These are phyloP conservation scores for Melanaphis sacchari DNA, from an alignment of 1,140 invertebrate species.

Conservation along the genomic window DNA sequence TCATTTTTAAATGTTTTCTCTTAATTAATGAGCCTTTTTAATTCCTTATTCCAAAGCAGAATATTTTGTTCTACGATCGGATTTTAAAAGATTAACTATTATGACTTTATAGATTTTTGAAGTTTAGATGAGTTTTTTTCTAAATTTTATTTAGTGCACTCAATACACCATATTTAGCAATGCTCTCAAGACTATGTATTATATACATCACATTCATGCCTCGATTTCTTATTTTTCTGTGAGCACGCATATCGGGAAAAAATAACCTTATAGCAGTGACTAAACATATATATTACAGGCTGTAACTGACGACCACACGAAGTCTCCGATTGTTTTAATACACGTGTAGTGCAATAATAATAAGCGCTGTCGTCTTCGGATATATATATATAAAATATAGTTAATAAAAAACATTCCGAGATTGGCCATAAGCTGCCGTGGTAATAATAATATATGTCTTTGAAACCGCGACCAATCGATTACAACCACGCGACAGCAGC, in stretches of 20 bases:
- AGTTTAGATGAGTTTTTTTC: too few species aligned
- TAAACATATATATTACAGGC: not conserved
- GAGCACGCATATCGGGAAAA: not conserved
- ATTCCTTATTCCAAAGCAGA: too few species aligned
- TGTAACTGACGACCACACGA: constrained; percentile 17
- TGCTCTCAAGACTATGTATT: too few species aligned
- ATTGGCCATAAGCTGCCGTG: constrained; percentile 7
- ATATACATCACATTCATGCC: not conserved
- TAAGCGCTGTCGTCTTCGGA: not conserved
- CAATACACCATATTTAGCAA: not conserved
- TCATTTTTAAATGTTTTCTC: too few species aligned
- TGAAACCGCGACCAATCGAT: not conserved
- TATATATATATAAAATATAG: not conserved
- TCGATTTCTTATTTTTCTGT: not conserved
- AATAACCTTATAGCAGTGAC: not conserved
- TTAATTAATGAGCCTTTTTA: too few species aligned
- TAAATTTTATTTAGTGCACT: not conserved
- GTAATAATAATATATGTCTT: constrained; percentile 8
- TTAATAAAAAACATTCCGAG: constrained; percentile 16
- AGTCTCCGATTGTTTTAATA: not conserved
- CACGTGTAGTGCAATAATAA: not conserved
- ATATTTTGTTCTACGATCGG: too few species aligned
- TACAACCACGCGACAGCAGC: not conserved
- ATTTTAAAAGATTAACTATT: too few species aligned
- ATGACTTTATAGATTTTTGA: too few species aligned